Evolutionary conservation across 1,140 invertebrate genomes (phyloP).

Genomic region (Copidosoma floridanum): DNA sequence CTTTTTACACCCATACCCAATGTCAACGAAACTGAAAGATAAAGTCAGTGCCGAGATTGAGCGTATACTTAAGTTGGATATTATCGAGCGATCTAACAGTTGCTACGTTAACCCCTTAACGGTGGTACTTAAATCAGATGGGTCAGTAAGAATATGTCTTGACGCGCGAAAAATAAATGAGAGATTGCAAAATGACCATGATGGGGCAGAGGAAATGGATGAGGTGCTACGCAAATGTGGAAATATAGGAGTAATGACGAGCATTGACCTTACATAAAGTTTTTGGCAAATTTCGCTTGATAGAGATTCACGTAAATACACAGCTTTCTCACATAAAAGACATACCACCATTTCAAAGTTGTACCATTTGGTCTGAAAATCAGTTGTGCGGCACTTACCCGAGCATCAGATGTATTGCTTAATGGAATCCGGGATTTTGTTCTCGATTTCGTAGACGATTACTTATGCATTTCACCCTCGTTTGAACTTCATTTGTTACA

Average conservation of each 20-base stretch:
- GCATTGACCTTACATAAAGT: background rate
- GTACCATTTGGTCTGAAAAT: conserved; percentile 10
- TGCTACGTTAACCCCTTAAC: background rate
- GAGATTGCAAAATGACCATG: background rate
- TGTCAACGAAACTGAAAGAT: too few relatives aligned
- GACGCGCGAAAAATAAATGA: background rate
- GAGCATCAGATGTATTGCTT: background rate
- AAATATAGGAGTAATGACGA: background rate
- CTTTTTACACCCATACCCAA: background rate
- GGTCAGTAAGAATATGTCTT: background rate
- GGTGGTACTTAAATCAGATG: background rate
- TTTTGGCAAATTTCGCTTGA: background rate
- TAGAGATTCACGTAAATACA: background rate
- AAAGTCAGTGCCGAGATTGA: background rate
- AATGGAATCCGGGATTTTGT: background rate
- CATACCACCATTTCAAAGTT: background rate
- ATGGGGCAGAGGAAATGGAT: background rate
- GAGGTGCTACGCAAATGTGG: background rate
- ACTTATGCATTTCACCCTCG: background rate
- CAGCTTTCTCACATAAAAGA: background rate
- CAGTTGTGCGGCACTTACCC: background rate
- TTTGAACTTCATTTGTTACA: conserved; percentile 1
- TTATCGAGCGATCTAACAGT: background rate
- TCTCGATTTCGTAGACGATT: background rate
- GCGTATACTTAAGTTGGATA: background rate